Evolutionary conservation across 2,113 vertebrate genomes (phyloP).

Genomic region (Odobenus rosmarus): DNA sequence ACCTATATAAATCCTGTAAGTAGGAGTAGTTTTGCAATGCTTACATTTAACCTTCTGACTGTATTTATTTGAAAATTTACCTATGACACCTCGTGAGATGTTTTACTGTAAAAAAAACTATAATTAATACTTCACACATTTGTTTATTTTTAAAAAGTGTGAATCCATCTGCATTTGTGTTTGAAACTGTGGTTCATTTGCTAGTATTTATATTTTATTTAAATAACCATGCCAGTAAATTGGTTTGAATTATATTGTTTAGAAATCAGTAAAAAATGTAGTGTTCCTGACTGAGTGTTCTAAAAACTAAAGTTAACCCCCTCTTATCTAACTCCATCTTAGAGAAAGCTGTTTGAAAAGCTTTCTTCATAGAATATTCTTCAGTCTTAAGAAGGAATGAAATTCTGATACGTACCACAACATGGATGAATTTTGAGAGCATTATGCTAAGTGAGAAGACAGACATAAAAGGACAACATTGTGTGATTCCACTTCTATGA

Average conservation of each 20-base stretch:
- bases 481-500: neutral
- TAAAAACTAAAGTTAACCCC: neutral
- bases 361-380: neutral
- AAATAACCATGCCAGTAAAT: conserved; percentile 51
- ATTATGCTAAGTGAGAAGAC: neutral
- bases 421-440: neutral
- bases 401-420: neutral
- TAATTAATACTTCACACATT: conserved; percentile 46
- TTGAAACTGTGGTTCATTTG: neutral
- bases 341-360: neutral
- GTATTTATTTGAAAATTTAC: conserved; percentile 58
- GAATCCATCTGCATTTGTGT: conserved; percentile 36
- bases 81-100: conserved; percentile 45
- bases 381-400: neutral
- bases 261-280: conserved; percentile 51
- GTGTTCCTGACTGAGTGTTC: neutral
- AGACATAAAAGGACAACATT: neutral
- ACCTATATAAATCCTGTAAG: neutral
- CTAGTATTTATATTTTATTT: conserved; percentile 57
- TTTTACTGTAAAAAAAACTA: conserved; percentile 49
- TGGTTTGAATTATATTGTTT: conserved; percentile 59
- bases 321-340: neutral
- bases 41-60: conserved; percentile 25
- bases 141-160: conserved; percentile 45
- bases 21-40: conserved; percentile 26